Conservation (phyloP, 2,113 vertebrate genomes). For the Vulpes lagopus region DNA sequence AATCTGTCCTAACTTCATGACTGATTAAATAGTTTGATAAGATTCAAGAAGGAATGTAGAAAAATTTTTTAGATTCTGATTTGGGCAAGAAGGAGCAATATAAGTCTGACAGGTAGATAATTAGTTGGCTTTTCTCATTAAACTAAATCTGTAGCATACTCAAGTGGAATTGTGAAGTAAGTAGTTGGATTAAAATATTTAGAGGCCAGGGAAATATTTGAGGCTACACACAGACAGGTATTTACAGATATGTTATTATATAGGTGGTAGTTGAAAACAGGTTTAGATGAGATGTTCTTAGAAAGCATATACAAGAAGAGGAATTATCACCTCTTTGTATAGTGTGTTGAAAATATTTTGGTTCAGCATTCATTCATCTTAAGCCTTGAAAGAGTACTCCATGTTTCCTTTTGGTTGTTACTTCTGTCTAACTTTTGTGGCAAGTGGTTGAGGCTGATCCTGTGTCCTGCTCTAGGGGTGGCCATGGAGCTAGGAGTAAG, state of each 20-base stretch:
- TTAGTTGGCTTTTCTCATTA: conserved; percentile 11
- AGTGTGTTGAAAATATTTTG: background rate
- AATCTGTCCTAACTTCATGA: background rate
- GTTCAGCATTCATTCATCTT: background rate
- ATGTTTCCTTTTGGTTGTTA: background rate
- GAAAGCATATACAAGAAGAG: background rate
- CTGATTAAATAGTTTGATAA: background rate
- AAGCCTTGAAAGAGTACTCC: background rate
- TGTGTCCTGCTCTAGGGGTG: background rate
- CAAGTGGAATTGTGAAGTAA: conserved; percentile 24
- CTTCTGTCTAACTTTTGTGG: background rate
- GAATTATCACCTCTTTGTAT: background rate
- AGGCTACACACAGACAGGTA: background rate
- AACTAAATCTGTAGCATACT: conserved; percentile 13
- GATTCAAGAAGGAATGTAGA: background rate
- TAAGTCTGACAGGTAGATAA: background rate
- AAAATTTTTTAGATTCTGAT: background rate
- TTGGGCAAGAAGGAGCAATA: background rate
- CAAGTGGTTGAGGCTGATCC: background rate
- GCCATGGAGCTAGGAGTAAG: background rate
- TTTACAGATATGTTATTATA: background rate
- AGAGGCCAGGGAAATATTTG: background rate
- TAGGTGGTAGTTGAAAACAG: background rate
- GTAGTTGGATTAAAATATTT: background rate
- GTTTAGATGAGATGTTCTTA: background rate